Conservation (phyloP, 1,140 invertebrate species). For the Epicauta chinensis region DNA sequence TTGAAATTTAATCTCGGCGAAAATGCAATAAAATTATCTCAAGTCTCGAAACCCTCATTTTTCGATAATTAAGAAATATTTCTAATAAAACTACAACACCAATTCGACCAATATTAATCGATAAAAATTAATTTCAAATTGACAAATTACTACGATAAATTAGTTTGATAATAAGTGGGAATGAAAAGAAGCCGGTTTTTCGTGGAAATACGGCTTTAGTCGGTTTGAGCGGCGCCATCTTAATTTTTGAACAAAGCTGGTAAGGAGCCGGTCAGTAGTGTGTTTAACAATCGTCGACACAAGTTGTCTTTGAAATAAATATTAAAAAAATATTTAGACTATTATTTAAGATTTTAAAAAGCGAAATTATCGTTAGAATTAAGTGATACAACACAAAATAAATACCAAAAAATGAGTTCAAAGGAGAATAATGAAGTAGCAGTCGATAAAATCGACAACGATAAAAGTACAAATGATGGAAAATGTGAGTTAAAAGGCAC, state of each 20-base stretch:
- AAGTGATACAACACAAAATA: constrained; percentile 27
- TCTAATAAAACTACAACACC: constrained; percentile 13
- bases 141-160: constrained; percentile 4
- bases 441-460: constrained; percentile 72
- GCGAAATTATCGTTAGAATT: constrained; percentile 43
- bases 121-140: too few relatives aligned
- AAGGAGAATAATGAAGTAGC: constrained; percentile 80
- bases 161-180: constrained; percentile 12
- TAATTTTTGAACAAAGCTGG: constrained; percentile 71
- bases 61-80: constrained; percentile 25
- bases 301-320: constrained; percentile 30
- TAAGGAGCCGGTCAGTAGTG: constrained; percentile 54
- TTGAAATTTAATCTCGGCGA: constrained; percentile 31
- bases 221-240: constrained; percentile 70
- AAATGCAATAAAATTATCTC: constrained; percentile 23
- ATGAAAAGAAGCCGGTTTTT: constrained; percentile 39
- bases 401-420: constrained; percentile 67
- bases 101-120: too few relatives aligned
- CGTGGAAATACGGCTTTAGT: constrained; percentile 52
- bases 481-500: constrained; percentile 79
- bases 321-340: background rate
- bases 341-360: constrained; percentile 36
- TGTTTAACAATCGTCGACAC: constrained; percentile 49
- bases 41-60: constrained; percentile 55
- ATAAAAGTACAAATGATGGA: constrained; percentile 60